Evolutionary conservation across 2,888 invertebrate species (phyloP).

Genomic region (Pasiphila rectangulata): DNA sequence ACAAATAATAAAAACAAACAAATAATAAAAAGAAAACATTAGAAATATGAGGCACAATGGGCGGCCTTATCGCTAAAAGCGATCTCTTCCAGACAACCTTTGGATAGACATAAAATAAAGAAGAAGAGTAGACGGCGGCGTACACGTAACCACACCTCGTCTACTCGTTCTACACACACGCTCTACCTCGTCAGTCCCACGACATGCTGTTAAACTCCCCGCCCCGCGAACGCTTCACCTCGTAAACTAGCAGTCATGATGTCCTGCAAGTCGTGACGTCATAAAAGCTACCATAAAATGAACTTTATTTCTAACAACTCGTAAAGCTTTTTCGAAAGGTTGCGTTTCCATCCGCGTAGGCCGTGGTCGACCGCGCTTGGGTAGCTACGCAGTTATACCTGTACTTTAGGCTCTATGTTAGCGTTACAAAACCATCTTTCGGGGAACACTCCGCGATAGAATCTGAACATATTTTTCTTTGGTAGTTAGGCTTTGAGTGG

Average conservation of each 20-base stretch:
- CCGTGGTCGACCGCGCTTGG: too few relatives aligned
- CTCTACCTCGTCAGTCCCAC: not conserved
- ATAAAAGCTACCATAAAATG: slow-evolving; percentile 13
- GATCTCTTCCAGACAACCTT: too few relatives aligned
- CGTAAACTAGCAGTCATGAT: slow-evolving; percentile 1
- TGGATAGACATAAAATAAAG: too few relatives aligned
- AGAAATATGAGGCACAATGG: too few relatives aligned
- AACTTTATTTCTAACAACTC: slow-evolving; percentile 16
- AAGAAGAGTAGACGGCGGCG: too few relatives aligned
- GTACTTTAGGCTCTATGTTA: not conserved
- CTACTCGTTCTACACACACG: too few relatives aligned
- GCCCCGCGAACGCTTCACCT: slow-evolving; percentile 7
- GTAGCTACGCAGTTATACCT: not conserved
- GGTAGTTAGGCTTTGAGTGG: not conserved
- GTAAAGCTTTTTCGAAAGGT: slow-evolving; percentile 10
- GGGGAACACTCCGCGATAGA: not conserved
- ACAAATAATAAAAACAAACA: too few relatives aligned
- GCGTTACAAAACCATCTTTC: not conserved
- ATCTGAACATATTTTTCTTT: not conserved
- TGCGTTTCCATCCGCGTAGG: not conserved
- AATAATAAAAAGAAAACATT: too few relatives aligned
- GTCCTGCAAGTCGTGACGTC: slow-evolving; percentile 8
- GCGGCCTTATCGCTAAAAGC: too few relatives aligned
- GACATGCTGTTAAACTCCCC: slow-evolving; percentile 9
- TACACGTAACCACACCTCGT: too few relatives aligned